Conservation (phyloP, 2,113 vertebrate genomes). For the Eidolon helvum region DNA sequence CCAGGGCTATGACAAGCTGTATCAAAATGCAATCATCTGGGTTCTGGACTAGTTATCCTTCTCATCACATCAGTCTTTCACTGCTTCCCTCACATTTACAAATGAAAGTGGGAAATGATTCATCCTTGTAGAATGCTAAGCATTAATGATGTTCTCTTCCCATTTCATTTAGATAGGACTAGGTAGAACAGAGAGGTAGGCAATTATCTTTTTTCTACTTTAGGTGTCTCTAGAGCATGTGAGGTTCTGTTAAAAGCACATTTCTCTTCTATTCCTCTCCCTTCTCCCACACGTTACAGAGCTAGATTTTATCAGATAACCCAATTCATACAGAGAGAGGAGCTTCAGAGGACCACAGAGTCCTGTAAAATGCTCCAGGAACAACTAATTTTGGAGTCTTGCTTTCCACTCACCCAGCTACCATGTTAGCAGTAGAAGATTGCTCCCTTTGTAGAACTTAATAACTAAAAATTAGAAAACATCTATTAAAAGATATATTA, state of each 20-base stretch:
- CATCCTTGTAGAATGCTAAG: not conserved
- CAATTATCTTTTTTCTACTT: not conserved
- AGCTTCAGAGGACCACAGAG: not conserved
- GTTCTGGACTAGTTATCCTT: not conserved
- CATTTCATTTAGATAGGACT: not conserved
- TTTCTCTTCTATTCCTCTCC: not conserved
- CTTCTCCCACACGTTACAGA: not conserved
- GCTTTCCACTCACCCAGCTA: not conserved
- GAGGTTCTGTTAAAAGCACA: not conserved
- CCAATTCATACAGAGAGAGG: not conserved
- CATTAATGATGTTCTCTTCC: not conserved
- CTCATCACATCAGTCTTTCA: not conserved
- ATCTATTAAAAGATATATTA: not conserved
- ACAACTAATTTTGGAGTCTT: not conserved
- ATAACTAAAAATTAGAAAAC: not conserved
- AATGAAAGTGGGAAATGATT: not conserved
- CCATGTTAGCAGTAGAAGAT: not conserved
- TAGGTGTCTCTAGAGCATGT: not conserved
- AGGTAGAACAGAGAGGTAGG: not conserved
- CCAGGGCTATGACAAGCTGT: not conserved
- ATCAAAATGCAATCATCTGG: not conserved
- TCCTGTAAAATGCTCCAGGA: not conserved
- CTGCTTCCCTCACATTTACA: not conserved
- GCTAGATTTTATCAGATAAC: not conserved
- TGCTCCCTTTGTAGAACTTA: not conserved